Percentiles rank a stretch among this genome's conserved stretches.
Evolutionary conservation across 1,140 invertebrate genomes (phyloP).

Genomic region (Marisa cornuarietis): DNA sequence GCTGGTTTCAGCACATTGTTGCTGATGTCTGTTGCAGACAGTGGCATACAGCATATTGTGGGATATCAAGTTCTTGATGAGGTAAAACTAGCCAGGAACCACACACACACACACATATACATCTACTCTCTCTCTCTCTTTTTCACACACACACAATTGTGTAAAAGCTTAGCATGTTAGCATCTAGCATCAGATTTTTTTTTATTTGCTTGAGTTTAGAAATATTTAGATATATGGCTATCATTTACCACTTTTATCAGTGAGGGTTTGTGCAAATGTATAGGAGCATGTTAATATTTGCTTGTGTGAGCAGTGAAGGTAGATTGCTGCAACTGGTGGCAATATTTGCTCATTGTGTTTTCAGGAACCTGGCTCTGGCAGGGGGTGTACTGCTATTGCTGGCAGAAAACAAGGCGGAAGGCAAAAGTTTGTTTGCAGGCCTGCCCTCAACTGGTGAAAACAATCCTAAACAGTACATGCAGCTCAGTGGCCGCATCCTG

Average conservation of each 20-base stretch:
- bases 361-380: constrained; percentile 93
- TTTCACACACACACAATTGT: too few relatives aligned
- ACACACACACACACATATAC: too few relatives aligned
- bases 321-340: too few relatives aligned
- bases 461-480: constrained; percentile 97
- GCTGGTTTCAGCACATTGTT: neutral
- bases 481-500: constrained; percentile 93
- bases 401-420: constrained; percentile 91
- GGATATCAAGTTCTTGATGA: constrained; percentile 93
- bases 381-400: constrained; percentile 93
- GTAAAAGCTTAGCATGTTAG: too few relatives aligned
- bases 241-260: too few relatives aligned
- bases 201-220: too few relatives aligned
- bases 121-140: too few relatives aligned
- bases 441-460: constrained; percentile 96
- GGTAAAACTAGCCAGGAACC: constrained; percentile 54
- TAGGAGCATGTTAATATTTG: too few relatives aligned
- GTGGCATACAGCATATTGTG: constrained; percentile 97
- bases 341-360: constrained; percentile 46
- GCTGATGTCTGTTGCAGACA: constrained; percentile 74
- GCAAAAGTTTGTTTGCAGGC: constrained; percentile 94
- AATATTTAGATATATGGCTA: too few relatives aligned
- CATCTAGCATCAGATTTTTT: too few relatives aligned
- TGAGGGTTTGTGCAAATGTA: too few relatives aligned
- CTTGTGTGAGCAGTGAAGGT: too few relatives aligned